Percentiles rank a stretch among this genome's conserved stretches.
Conservation (phyloP, 1,140 invertebrate genomes). For the Nephotettix cincticeps region DNA sequence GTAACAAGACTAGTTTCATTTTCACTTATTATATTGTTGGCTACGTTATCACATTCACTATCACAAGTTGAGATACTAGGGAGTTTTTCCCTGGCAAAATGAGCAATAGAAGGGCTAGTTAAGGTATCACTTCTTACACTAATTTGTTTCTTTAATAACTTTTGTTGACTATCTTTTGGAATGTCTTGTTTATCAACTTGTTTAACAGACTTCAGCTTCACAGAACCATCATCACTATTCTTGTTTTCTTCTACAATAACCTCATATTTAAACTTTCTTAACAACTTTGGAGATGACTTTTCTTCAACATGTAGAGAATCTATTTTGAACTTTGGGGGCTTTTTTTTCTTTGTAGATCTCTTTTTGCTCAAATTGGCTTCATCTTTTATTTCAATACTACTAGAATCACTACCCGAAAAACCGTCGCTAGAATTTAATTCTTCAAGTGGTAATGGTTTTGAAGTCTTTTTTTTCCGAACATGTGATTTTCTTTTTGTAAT, state of each 20-base stretch:
- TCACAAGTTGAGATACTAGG: neutral
- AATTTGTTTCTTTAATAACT: neutral
- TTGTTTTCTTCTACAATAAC: constrained; percentile 28
- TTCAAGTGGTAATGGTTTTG: neutral
- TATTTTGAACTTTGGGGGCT: constrained; percentile 18
- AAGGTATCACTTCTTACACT: neutral
- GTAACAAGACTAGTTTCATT: no score
- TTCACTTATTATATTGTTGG: no score
- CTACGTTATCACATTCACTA: constrained; percentile 1
- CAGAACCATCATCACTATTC: neutral
- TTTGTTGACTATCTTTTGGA: neutral
- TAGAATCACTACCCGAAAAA: no score
- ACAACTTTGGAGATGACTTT: constrained; percentile 9
- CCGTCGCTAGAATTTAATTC: neutral
- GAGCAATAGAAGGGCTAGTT: neutral
- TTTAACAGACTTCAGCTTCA: neutral
- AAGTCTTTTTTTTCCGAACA: constrained; percentile 3
- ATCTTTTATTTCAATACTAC: neutral
- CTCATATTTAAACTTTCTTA: constrained; percentile 28
- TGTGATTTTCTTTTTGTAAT: constrained; percentile 10
- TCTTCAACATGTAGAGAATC: constrained; percentile 22
- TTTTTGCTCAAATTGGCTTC: neutral
- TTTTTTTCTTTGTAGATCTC: constrained; percentile 4
- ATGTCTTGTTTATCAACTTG: neutral
- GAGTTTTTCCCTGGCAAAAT: neutral